These are phyloP conservation scores for Clupea harengus DNA, from an alignment of 2,113 vertebrate genomes.

Conservation along the genomic window DNA sequence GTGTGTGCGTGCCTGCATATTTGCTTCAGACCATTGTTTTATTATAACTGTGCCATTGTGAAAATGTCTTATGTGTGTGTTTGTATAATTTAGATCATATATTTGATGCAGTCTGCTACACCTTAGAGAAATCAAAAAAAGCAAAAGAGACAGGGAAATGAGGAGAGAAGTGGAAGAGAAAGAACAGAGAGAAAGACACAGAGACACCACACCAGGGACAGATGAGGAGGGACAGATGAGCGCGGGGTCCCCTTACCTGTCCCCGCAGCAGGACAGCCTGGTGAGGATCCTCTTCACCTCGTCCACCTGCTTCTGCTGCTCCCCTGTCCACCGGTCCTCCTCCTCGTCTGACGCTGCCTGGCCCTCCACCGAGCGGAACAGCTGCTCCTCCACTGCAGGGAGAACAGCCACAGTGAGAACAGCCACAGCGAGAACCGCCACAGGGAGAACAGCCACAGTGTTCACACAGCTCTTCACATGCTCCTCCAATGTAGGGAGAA, in stretches of 20 bases:
- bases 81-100: not conserved
- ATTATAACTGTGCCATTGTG: too few species aligned
- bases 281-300: constrained; percentile 66
- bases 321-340: constrained; percentile 75
- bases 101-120: too few species aligned
- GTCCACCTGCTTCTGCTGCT: constrained; percentile 60
- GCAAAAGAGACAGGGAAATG: too few species aligned
- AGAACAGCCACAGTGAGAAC: constrained; percentile 8
- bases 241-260: constrained; percentile 62
- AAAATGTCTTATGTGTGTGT: not conserved
- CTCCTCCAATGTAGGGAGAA: too few species aligned
- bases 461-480: not conserved
- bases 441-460: constrained; percentile 15
- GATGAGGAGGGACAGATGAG: not conserved
- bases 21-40: too few species aligned
- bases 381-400: constrained; percentile 78
- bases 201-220: constrained; percentile 5
- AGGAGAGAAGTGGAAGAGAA: too few species aligned
- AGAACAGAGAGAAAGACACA: not conserved
- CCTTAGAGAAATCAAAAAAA: too few species aligned
- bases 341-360: constrained; percentile 91
- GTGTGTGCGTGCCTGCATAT: not conserved
- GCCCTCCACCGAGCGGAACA: constrained; percentile 88
- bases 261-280: constrained; percentile 74
- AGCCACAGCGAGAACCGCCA: too few species aligned